Percentiles rank a stretch among this genome's conserved stretches.
Conservation (phyloP, 2,797 vertebrate species). For the Pangasius djambal region DNA sequence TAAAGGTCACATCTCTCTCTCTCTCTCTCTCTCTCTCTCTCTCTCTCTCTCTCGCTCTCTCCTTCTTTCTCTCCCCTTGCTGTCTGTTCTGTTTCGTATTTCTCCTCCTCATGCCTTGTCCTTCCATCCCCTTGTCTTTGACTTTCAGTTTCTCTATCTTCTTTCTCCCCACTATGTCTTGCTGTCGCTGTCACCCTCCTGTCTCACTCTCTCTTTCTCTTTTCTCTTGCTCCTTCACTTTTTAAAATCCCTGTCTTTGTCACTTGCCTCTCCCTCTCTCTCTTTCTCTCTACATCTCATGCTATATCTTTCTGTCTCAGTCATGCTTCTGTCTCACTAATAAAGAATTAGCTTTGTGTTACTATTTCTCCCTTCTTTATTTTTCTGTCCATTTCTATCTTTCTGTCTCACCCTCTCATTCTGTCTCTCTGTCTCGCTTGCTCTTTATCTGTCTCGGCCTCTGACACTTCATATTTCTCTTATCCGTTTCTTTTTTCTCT, state of each 20-base stretch:
- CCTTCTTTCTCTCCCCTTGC: background rate
- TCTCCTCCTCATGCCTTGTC: background rate
- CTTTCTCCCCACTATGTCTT: background rate
- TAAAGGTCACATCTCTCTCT: conserved; percentile 19
- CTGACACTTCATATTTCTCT: background rate
- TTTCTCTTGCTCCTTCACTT: background rate
- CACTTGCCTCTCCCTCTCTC: background rate
- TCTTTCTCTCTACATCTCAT: background rate
- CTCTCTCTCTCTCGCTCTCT: background rate
- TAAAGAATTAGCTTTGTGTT: too few species aligned
- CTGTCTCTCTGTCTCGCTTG: conserved; percentile 17
- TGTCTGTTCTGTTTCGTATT: background rate
- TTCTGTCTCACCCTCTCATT: background rate
- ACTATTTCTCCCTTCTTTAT: background rate
- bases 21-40: background rate
- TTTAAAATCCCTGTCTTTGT: too few species aligned
- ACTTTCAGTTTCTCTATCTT: background rate
- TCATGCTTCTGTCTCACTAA: background rate
- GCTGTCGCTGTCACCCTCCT: background rate
- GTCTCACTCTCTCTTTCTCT: background rate
- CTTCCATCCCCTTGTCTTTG: background rate
- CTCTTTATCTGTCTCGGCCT: background rate
- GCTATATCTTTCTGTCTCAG: background rate
- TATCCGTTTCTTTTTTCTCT: conserved; percentile 1
- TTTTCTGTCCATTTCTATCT: background rate